phyloP scores from a whole-genome alignment of 2,888 invertebrate genomes.

The Limnephilus rhombicus region DNA sequence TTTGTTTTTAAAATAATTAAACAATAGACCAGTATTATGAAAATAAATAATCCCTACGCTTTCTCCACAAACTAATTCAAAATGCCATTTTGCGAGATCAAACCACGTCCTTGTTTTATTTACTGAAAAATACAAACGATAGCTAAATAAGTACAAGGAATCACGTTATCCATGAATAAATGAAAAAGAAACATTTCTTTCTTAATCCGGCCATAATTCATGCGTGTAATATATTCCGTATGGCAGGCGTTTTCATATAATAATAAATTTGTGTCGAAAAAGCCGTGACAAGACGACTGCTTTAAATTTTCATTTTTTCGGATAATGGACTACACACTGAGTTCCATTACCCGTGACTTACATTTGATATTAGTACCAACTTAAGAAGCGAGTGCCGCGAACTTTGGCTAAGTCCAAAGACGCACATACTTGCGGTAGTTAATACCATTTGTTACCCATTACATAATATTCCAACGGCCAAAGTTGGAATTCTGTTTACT shows the following conservation, averaged over 20 bases:
- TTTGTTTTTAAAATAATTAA: no score
- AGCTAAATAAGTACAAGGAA: background rate
- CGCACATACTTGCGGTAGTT: conserved; percentile 14
- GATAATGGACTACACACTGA: conserved; percentile 25
- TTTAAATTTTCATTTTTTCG: conserved; percentile 36
- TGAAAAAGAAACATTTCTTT: conserved; percentile 27
- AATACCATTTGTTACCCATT: conserved; percentile 5
- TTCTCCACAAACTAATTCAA: background rate
- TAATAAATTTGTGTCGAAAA: conserved; percentile 23
- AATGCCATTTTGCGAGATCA: background rate
- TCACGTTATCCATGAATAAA: conserved; percentile 23
- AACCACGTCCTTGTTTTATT: background rate
- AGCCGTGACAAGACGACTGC: conserved; percentile 39
- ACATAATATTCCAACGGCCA: background rate
- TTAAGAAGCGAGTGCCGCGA: background rate
- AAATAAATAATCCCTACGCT: background rate
- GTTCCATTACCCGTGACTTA: conserved; percentile 41
- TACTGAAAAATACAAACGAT: background rate
- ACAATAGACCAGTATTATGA: no score
- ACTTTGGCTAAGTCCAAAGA: conserved; percentile 24
- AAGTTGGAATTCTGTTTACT: conserved; percentile 20
- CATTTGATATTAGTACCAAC: background rate
- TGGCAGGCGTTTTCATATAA: conserved; percentile 21
- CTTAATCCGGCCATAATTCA: conserved; percentile 33
- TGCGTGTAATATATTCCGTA: conserved; percentile 31